Conservation (phyloP, 2,888 invertebrate species). For the Muscina levida region DNA sequence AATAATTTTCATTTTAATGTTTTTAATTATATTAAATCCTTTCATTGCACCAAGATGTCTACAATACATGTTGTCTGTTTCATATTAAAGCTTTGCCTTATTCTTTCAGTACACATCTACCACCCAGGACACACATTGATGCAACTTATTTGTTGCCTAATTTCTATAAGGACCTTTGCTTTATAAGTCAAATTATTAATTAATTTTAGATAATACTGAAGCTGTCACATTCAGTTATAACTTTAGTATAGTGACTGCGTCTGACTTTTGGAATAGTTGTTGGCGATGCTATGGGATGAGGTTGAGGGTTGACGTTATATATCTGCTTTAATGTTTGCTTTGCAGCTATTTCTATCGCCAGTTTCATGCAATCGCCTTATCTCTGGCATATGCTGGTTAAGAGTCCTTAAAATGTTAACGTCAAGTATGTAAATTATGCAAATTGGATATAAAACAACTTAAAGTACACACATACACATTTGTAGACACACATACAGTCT, state of each 20-base stretch:
- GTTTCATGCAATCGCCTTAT: conserved; percentile 8
- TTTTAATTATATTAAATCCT: too few species aligned
- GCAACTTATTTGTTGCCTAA: too few species aligned
- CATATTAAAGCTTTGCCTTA: too few species aligned
- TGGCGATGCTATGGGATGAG: too few species aligned
- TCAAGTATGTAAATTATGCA: conserved; percentile 66
- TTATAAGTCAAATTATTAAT: conserved; percentile 1
- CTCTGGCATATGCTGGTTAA: conserved; percentile 64
- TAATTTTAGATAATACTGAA: conserved; percentile 18
- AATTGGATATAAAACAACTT: conserved; percentile 59
- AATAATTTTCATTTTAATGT: too few species aligned
- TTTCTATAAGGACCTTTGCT: not conserved
- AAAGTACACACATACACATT: conserved; percentile 28
- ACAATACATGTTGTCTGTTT: too few species aligned
- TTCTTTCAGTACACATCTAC: too few species aligned
- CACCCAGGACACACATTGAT: too few species aligned
- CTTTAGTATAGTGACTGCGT: conserved; percentile 6
- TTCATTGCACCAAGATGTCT: too few species aligned
- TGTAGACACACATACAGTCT: conserved; percentile 38
- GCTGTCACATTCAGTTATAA: conserved; percentile 2
- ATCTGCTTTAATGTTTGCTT: conserved; percentile 21
- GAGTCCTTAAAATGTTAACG: conserved; percentile 65
- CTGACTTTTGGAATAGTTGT: conserved; percentile 12
- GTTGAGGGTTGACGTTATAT: not conserved
- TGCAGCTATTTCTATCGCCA: not conserved